Evolutionary conservation across 2,113 vertebrate species (phyloP), one percentile per base, ranked within the genome.

Genomic region (Hiodon tergisus): DNA sequence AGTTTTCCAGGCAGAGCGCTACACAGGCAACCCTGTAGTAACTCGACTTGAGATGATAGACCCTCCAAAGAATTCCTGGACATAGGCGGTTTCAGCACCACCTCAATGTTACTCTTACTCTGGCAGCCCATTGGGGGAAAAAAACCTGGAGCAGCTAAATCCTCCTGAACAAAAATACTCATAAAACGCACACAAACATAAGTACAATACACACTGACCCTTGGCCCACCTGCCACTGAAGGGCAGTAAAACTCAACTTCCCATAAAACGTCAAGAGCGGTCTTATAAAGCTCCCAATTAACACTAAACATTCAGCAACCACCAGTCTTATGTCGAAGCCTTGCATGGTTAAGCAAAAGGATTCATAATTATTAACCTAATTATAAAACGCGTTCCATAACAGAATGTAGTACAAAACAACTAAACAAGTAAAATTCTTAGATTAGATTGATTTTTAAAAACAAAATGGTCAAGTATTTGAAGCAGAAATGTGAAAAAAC

Each of bases 271-370:
- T 62, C 48, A 52, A 68, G 53, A 16, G 60, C 9, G 52, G 69
- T 66, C 76, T 11, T 73, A 69, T 78, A 81, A 78, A 69, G 52
- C 54, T 6, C 31, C 61, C 74, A 72, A 61, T 76, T 73, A 76
- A 48, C 78, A 13, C 50, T 62, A 59, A 59, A 59, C 9, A 59
- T 14, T 8, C 7, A 14, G 14, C 9, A 3, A 59, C 58, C 58
- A 11, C 14, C 4, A 11, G 58, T 11, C 4, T 59, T 9, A 3
- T 4, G 58, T 59, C 9, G 9, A 9, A 9, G 14, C 9, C 9
- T 14, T 59, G 7, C 58, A 59, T 14, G 9, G 9, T 14, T 8
- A 59, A 9, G 31, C 31, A 31, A 31, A 31, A 31, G 31, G 31
- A 31, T 31, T 31, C 31, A 31, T 31, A 31, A 31, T 31, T 31